These are phyloP conservation scores for Petrophora chlorosata DNA, from an alignment of 2,888 invertebrate genomes.

Conservation along the genomic window DNA sequence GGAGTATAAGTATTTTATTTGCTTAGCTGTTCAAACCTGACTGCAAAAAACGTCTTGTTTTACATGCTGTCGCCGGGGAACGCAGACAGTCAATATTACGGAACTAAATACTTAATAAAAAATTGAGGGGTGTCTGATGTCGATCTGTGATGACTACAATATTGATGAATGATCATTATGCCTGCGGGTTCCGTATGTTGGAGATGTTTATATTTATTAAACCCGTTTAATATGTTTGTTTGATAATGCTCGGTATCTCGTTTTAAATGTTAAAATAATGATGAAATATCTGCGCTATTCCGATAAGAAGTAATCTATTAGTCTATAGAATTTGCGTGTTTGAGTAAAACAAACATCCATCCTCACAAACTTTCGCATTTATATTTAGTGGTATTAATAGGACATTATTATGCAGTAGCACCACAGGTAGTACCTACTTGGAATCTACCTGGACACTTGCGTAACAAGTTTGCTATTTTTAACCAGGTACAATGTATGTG, in stretches of 20 bases:
- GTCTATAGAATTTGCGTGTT: too few species aligned
- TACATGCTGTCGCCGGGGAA: conserved; percentile 6
- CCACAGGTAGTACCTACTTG: conserved; percentile 8
- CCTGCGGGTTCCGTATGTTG: conserved; percentile 13
- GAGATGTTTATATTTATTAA: too few species aligned
- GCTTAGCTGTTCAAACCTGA: conserved; percentile 12
- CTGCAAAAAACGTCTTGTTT: conserved; percentile 15
- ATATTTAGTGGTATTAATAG: background rate
- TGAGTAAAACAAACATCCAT: too few species aligned
- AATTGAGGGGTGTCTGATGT: conserved; percentile 12
- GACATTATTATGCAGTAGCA: background rate
- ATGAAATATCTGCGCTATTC: too few species aligned
- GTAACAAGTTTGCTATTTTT: conserved; percentile 16
- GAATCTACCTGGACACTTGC: conserved; percentile 8
- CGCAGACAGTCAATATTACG: conserved; percentile 23
- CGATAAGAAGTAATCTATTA: too few species aligned
- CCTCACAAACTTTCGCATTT: too few species aligned
- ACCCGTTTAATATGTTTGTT: too few species aligned
- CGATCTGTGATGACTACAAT: conserved; percentile 2
- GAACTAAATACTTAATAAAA: too few species aligned
- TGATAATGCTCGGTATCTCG: background rate
- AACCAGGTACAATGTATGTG: conserved; percentile 1
- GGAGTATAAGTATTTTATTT: conserved; percentile 14
- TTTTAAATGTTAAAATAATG: too few species aligned
- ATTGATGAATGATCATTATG: too few species aligned